Base-by-base conservation (phyloP, 1,140 invertebrate genomes). In the Laupala kohalensis region DNA sequence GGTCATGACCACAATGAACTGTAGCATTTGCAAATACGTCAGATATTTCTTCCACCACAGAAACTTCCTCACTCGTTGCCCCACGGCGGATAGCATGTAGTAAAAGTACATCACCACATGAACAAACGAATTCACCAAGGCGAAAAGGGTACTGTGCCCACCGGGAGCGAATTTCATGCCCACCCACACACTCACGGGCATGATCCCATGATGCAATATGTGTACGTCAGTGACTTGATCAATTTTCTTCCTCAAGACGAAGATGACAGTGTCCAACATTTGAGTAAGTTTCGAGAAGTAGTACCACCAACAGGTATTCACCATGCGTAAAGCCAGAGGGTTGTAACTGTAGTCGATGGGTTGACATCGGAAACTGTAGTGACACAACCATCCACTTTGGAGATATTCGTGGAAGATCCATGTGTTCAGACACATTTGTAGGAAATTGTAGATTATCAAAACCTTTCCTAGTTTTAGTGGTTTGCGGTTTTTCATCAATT, bases 11-110 rank as follows among this genome's bases (percentile, higher is more conserved):
- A 53, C 19, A 19, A 53, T 9, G 37, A 53, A 53, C 19, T 53
- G 37, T 13, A 93, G 85, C 88, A 97, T 88, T 81, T 97, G 95
- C 74, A 96, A 79, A 3, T 86, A 84, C 0, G 95, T 97, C 64
- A 97, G 80, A 77, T 97, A 95, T 77, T 90, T 94, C 83, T 97
- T 97, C 94, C 94, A 97, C 94, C 94, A 96, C 6, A 96, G 82
- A 77, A 91, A 95, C 69, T 90, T 92, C 78, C 93, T 92, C 75
- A 93, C 85, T 66, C 87, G 83, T 0, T 93, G 92, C 64, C 94
- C 94, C 73, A 96, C 84, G 0, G 93, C 92, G 19, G 93, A 88
- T 68, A 96, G 81, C 74, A 94, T 83, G 80, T 97, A 97, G 79
- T 97, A 97, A 0, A 87, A 84, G 80, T 97, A 97, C 94, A 97